Percentiles rank a stretch among this genome's conserved stretches.
Conservation (phyloP, 1,140 invertebrate species). For the Polyergus mexicanus region DNA sequence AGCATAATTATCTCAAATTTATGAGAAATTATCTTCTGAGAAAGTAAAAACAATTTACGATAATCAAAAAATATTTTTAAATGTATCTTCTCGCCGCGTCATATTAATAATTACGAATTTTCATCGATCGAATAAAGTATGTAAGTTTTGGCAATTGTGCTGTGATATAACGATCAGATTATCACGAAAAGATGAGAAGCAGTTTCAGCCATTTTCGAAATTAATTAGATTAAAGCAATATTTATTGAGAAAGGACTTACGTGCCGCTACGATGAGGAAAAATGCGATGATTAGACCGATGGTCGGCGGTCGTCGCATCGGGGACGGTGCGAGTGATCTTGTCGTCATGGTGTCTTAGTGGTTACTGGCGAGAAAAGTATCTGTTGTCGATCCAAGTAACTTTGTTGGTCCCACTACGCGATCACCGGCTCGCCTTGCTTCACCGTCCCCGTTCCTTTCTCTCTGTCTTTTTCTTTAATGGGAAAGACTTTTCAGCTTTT, state of each 20-base stretch:
- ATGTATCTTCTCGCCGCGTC: too few species aligned
- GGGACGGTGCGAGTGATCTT: constrained; percentile 83
- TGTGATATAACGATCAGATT: neutral
- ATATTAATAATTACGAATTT: too few species aligned
- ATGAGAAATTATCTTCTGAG: neutral
- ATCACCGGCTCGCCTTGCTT: constrained; percentile 78
- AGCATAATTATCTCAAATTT: neutral
- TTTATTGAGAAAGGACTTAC: constrained; percentile 77
- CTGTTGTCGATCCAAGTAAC: constrained; percentile 81
- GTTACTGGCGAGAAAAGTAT: constrained; percentile 84
- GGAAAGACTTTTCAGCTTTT: constrained; percentile 48
- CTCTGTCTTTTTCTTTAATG: constrained; percentile 46
- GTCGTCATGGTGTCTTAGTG: constrained; percentile 85
- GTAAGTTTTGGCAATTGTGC: neutral
- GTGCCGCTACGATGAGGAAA: constrained; percentile 79
- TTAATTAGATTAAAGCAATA: neutral
- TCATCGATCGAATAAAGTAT: too few species aligned
- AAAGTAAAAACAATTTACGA: too few species aligned
- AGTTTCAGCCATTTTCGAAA: neutral
- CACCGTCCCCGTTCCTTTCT: constrained; percentile 64
- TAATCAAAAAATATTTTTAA: too few species aligned
- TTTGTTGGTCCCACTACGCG: constrained; percentile 83
- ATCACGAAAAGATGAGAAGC: neutral
- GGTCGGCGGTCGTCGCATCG: constrained; percentile 72
- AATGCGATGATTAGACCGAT: constrained; percentile 78